Base-by-base conservation (phyloP, 2,888 invertebrate species). In the Synergus itoensis region DNA sequence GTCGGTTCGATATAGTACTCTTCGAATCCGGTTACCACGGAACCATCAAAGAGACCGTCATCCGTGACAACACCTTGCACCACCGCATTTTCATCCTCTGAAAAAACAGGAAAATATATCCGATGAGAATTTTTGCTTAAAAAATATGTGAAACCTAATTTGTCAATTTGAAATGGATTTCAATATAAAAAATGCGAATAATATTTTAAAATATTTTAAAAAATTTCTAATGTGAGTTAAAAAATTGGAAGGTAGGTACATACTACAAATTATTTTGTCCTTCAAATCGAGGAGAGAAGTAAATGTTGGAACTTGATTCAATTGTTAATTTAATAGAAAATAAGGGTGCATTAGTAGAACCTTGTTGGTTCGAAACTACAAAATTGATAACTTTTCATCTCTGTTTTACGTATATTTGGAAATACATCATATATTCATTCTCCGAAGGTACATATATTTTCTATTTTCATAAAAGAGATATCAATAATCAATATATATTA, bases 21-120 rank as follows among this genome's bases (percentile, higher is more conserved):
- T 88, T 97, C 97, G 77, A 95, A 93, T 79, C 94, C 93, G 77
- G 97, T 96, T 92, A 95, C 94, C 89, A 98, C 96, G 78, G 96
- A 96, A 77, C 98, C 98, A 91, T 98, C 98, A 92, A 98, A 97
- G 80, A 97, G 94, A 79, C 98, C 98, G 81, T 97, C 96, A 80
- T 94, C 94, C 81, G 98, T 98, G 87, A 98, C 94, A 88, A 98
- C 93, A 62, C 98, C 98, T 90, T 97, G 96, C 77, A 98, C 97
- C 85, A 95, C 93, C 16, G 98, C 96, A 75, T 94, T 94, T 84
- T 97, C 96, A 88, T 98, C 97, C 93, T 96, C 97, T 97, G 94
- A 57, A 94, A 94, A 78, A 83, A 86, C 84, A 77, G 67, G 45
- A 77, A 76, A 76, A 77, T 36, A 53, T 36, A 75, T 64, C 77